Base-by-base conservation (phyloP, 2,888 invertebrate species). In the Caenorhabditis uteleia region DNA sequence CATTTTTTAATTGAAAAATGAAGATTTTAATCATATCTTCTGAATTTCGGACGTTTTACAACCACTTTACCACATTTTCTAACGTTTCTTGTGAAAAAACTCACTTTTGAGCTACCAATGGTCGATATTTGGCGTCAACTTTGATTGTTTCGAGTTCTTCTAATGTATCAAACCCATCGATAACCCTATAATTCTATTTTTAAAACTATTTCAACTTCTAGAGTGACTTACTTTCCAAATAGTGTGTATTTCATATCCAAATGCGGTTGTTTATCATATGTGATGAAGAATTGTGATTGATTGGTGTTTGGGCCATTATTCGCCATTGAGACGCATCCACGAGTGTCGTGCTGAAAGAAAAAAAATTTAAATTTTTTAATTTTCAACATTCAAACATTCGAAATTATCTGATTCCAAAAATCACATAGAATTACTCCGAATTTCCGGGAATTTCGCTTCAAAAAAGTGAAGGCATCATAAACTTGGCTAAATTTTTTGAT, bases 291-390 rank as follows among this genome's bases (percentile, higher is more conserved):
- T 84, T 98, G 98, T 80, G 95, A 95, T 44, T 59, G 48, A 50
- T 98, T 99, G 10, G 93, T 91, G 84, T 97, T 94, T 0, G 95
- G 93, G 3, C 97, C 97, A 86, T 92, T 95, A 84, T 95, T 98
- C 6, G 98, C 98, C 95, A 97, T 95, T 3, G 95, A 95, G 1
- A 98, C 87, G 69, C 91, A 89, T 0, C 95, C 97, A 80, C 95
- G 88, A 18, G 89, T 87, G 82, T 88, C 90, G 84, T 97, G 97
- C 91, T 87, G 56, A 29, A 80, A 68, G 3, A 21, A 21, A 20
- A 7, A 43, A 43, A 43, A 43, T 27, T 27, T 23, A 39, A 23
- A 21, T 14, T 14, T 39, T 39, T 16, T 29, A 29, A 29, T 29
- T 29, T 29, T 29, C 14, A 29, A 10, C 7, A 29, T 29, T 29